Percentiles rank a stretch among this genome's conserved stretches.
Conservation (phyloP, 2,797 vertebrate genomes). For the Siniperca obscura region DNA sequence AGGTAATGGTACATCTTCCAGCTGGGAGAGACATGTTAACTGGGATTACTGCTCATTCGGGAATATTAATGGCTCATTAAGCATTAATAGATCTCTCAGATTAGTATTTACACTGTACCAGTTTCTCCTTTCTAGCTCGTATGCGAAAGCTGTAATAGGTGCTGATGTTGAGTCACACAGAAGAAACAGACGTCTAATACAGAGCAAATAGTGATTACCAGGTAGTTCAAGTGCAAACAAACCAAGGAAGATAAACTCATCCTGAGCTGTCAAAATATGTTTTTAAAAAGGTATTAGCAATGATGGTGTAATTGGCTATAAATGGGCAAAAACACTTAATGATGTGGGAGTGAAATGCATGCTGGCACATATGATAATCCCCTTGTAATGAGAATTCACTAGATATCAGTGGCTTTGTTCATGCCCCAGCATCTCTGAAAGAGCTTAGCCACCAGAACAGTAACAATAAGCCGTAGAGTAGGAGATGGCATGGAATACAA, state of each 20-base stretch:
- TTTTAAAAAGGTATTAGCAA: conserved; percentile 50
- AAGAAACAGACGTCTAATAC: conserved; percentile 33
- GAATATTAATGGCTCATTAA: conserved; percentile 71
- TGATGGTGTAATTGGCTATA: conserved; percentile 69
- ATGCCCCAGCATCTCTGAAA: conserved; percentile 65
- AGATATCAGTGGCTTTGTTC: conserved; percentile 77
- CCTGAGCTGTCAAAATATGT: conserved; percentile 58
- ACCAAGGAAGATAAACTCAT: conserved; percentile 38
- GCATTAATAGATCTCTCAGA: conserved; percentile 60
- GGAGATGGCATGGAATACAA: conserved; percentile 33
- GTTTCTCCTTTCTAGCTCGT: conserved; percentile 17
- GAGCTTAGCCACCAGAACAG: conserved; percentile 73
- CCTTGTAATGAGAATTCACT: conserved; percentile 79
- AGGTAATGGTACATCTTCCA: conserved; percentile 57
- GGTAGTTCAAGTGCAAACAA: conserved; percentile 49
- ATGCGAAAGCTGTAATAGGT: conserved; percentile 21
- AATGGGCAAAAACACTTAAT: conserved; percentile 78
- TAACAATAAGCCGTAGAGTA: conserved; percentile 53
- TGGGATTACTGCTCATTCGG: conserved; percentile 58
- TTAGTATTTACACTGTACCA: conserved; percentile 56
- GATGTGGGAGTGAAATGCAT: conserved; percentile 71
- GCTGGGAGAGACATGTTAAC: conserved; percentile 64
- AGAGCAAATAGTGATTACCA: conserved; percentile 46
- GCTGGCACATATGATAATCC: conserved; percentile 79
- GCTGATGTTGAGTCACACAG: conserved; percentile 40